Conservation (phyloP, 1,140 invertebrate species). For the Drosophila serrata region DNA sequence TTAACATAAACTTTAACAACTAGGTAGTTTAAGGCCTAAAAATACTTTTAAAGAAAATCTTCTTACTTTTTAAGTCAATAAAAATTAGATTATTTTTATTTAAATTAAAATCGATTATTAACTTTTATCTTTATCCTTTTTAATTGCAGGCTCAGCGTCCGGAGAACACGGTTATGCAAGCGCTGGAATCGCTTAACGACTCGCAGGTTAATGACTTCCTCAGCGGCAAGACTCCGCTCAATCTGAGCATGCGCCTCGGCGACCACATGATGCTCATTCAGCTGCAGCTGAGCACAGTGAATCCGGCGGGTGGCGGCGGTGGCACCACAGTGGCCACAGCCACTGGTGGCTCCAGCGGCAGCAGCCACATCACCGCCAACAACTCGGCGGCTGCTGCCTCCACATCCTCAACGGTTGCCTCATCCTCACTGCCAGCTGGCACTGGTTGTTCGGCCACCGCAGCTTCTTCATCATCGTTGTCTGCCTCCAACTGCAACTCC, state of each 20-base stretch:
- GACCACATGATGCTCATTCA: slow-evolving; percentile 99
- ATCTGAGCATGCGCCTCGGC: slow-evolving; percentile 96
- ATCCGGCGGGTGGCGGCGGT: slow-evolving; percentile 76
- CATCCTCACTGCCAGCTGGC: slow-evolving; percentile 30
- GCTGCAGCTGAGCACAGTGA: slow-evolving; percentile 94
- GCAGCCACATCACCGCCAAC: slow-evolving; percentile 16
- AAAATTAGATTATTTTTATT: background rate
- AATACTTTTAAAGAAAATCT: background rate
- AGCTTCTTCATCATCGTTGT: background rate
- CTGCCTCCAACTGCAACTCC: too few relatives aligned
- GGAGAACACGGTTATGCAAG: slow-evolving; percentile 97
- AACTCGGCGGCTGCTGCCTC: background rate
- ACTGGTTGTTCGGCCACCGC: slow-evolving; percentile 19
- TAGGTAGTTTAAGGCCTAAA: background rate
- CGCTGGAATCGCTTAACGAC: slow-evolving; percentile 96
- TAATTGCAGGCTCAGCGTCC: slow-evolving; percentile 92
- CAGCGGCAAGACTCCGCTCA: slow-evolving; percentile 96
- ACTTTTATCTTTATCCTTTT: background rate
- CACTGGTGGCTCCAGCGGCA: slow-evolving; percentile 8
- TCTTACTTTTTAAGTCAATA: background rate
- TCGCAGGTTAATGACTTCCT: slow-evolving; percentile 98
- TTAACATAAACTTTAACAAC: background rate
- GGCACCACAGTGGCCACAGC: slow-evolving; percentile 18
- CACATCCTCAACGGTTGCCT: slow-evolving; percentile 6
- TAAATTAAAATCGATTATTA: background rate